Evolutionary conservation across 2,888 invertebrate genomes (phyloP).

Genomic region (Hipparchia sbordonii): DNA sequence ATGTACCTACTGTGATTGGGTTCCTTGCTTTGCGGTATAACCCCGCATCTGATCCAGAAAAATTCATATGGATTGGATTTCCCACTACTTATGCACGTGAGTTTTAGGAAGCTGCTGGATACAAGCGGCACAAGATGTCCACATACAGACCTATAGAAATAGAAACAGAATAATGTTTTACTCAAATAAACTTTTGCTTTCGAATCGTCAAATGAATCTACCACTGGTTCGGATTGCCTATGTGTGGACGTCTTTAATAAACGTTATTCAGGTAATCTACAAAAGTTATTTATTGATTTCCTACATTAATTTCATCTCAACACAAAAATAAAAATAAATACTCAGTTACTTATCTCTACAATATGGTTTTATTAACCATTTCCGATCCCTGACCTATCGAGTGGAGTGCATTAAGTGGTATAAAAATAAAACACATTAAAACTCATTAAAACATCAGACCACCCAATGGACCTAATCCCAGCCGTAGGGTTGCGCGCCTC

Average conservation of each 20-base stretch:
- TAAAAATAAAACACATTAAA: conserved; percentile 48
- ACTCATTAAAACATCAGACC: conserved; percentile 51
- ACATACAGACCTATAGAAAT: too few species aligned
- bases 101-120: too few species aligned
- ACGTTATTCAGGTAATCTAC: too few species aligned
- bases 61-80: too few species aligned
- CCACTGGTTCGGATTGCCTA: too few species aligned
- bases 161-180: too few species aligned
- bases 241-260: too few species aligned
- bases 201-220: too few species aligned
- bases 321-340: conserved; percentile 17
- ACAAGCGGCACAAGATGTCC: neutral
- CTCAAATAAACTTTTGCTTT: too few species aligned
- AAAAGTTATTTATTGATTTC: neutral
- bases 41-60: too few species aligned
- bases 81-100: neutral
- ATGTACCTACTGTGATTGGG: too few species aligned
- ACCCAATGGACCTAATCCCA: conserved; percentile 52
- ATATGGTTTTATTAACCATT: conserved; percentile 38
- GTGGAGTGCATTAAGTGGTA: conserved; percentile 42
- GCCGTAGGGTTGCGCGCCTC: conserved; percentile 46
- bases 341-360: conserved; percentile 19
- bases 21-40: too few species aligned
- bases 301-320: conserved; percentile 16
- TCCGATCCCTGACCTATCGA: conserved; percentile 44